Percentiles rank a stretch among this genome's conserved stretches.
Conservation (phyloP, 1,140 invertebrate genomes). For the Prorops nasuta region DNA sequence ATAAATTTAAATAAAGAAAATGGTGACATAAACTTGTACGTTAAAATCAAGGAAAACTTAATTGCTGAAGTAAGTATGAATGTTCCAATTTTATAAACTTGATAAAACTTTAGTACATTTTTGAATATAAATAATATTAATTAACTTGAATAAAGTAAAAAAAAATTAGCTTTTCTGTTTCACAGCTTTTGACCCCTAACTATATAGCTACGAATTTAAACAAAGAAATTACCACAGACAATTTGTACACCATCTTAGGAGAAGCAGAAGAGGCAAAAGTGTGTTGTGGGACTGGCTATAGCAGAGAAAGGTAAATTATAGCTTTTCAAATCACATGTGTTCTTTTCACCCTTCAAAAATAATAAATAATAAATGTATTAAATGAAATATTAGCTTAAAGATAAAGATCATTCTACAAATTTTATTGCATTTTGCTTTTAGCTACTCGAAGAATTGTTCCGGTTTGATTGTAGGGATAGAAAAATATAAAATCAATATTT, state of each 20-base stretch:
- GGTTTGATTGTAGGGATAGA: not conserved
- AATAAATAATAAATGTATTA: not conserved
- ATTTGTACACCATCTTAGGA: not conserved
- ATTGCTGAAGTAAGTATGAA: not conserved
- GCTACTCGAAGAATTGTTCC: not conserved
- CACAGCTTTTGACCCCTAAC: not conserved
- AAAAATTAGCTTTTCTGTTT: not conserved
- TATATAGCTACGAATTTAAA: too few relatives aligned
- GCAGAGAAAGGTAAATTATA: not conserved
- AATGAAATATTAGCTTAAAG: not conserved
- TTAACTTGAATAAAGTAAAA: not conserved
- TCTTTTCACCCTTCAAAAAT: too few relatives aligned
- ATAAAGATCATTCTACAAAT: not conserved
- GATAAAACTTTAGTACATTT: not conserved
- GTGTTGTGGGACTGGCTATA: not conserved
- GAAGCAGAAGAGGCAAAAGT: not conserved
- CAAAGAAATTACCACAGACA: not conserved
- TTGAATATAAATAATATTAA: not conserved
- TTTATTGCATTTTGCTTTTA: not conserved
- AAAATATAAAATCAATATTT: not conserved
- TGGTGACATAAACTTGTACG: not conserved
- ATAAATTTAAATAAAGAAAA: not conserved
- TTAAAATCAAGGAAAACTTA: not conserved
- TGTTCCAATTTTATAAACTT: not conserved
- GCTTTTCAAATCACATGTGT: not conserved